Conservation (phyloP, 2,888 invertebrate species). For the Sesamia inferens region DNA sequence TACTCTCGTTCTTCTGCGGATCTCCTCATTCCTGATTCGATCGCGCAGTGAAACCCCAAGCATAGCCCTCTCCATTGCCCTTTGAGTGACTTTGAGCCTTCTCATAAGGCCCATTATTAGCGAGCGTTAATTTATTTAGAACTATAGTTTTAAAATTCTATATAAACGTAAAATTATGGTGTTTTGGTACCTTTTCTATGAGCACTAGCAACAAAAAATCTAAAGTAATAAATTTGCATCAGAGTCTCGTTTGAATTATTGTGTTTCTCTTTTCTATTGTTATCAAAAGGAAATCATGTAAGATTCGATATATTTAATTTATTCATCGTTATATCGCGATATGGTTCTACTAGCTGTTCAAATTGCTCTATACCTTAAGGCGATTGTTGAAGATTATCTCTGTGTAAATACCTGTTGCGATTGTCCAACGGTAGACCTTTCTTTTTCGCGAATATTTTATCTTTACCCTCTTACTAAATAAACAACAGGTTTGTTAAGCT, state of each 20-base stretch:
- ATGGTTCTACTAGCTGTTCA: slow-evolving; percentile 26
- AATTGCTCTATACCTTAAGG: slow-evolving; percentile 52
- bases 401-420: slow-evolving; percentile 43
- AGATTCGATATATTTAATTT: slow-evolving; percentile 46
- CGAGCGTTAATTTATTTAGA: no score
- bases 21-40: no score
- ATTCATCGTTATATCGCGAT: slow-evolving; percentile 48
- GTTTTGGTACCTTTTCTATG: not conserved
- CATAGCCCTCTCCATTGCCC: no score
- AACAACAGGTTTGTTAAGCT: not conserved
- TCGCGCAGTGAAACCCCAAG: no score
- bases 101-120: no score
- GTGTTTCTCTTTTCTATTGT: slow-evolving; percentile 11
- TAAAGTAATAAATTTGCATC: not conserved
- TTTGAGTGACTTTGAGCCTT: no score
- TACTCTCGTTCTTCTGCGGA: no score
- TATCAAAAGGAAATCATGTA: slow-evolving; percentile 35
- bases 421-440: slow-evolving; percentile 39
- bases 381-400: slow-evolving; percentile 50
- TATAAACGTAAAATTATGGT: not conserved
- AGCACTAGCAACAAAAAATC: not conserved
- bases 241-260: not conserved
- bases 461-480: not conserved
- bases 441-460: slow-evolving; percentile 26
- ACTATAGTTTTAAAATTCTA: no score